Evolutionary conservation across 2,888 invertebrate genomes (phyloP).

Genomic region (Hoplodrina ambigua): DNA sequence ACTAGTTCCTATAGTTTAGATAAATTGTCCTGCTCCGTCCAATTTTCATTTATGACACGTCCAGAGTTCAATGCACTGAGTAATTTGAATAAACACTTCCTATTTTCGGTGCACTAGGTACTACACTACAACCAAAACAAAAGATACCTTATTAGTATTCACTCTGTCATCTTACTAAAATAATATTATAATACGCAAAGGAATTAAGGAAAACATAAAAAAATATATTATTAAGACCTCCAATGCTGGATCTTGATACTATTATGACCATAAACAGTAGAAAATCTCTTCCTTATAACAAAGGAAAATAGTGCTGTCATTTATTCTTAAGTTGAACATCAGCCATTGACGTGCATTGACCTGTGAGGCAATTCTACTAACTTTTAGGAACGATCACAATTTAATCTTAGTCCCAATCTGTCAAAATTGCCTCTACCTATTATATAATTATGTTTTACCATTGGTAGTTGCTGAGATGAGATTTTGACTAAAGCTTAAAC

Average conservation of each 20-base stretch:
- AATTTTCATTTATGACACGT: slow-evolving; percentile 18
- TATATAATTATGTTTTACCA: no score
- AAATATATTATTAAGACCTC: slow-evolving; percentile 35
- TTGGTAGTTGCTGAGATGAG: no score
- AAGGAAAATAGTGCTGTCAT: slow-evolving; percentile 28
- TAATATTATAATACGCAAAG: slow-evolving; percentile 16
- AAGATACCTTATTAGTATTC: slow-evolving; percentile 42
- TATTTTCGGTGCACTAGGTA: not conserved
- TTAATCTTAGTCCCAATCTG: no score
- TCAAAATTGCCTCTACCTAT: no score
- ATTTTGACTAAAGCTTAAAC: no score
- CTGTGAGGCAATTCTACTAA: not conserved
- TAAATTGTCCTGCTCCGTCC: slow-evolving; percentile 9
- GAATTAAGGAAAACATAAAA: slow-evolving; percentile 48
- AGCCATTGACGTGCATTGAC: not conserved
- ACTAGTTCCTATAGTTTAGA: not conserved
- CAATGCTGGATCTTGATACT: slow-evolving; percentile 28
- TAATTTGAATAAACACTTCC: slow-evolving; percentile 32
- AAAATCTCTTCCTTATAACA: slow-evolving; percentile 52
- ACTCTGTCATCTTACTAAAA: not conserved
- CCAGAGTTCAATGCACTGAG: slow-evolving; percentile 43
- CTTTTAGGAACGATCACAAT: no score
- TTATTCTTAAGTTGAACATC: not conserved
- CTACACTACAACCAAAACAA: slow-evolving; percentile 21
- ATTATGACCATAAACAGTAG: slow-evolving; percentile 32